These are phyloP conservation scores for Thomomys bottae DNA, from an alignment of 2,113 vertebrate genomes.

Conservation along the genomic window DNA sequence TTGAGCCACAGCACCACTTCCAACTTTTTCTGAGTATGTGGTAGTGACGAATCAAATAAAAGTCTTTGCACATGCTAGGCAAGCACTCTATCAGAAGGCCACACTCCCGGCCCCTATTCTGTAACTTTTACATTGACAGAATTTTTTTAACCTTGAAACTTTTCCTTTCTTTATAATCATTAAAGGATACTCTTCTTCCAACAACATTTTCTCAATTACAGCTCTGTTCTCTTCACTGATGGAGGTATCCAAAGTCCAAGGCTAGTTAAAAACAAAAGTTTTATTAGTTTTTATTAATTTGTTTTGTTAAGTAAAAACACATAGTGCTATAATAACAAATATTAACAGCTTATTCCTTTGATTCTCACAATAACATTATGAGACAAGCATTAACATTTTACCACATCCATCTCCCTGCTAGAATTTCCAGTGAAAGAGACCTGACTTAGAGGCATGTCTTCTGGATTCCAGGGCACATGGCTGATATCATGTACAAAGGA, in stretches of 20 bases:
- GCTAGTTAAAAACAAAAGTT: conserved; percentile 85
- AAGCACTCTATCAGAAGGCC: too few species aligned
- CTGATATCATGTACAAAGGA: not conserved
- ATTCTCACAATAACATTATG: not conserved
- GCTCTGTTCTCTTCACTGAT: conserved; percentile 97
- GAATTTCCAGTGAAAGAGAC: not conserved
- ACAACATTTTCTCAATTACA: conserved; percentile 95
- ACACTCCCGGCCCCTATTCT: too few species aligned
- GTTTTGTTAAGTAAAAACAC: conserved; percentile 43
- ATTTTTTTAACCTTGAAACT: conserved; percentile 11
- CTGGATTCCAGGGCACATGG: conserved; percentile 8
- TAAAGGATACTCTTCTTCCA: conserved; percentile 98
- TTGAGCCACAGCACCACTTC: too few species aligned
- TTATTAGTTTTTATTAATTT: conserved; percentile 21
- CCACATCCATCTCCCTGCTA: not conserved
- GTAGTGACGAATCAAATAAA: too few species aligned
- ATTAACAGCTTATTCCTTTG: not conserved
- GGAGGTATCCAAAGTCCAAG: conserved; percentile 95
- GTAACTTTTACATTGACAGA: conserved; percentile 1
- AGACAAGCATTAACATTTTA: not conserved
- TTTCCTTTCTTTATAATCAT: conserved; percentile 38
- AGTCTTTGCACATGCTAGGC: too few species aligned
- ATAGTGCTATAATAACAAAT: not conserved
- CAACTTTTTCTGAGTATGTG: too few species aligned
- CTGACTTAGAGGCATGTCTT: not conserved